Conservation (phyloP, 2,113 vertebrate genomes). For the Heterocephalus glaber region DNA sequence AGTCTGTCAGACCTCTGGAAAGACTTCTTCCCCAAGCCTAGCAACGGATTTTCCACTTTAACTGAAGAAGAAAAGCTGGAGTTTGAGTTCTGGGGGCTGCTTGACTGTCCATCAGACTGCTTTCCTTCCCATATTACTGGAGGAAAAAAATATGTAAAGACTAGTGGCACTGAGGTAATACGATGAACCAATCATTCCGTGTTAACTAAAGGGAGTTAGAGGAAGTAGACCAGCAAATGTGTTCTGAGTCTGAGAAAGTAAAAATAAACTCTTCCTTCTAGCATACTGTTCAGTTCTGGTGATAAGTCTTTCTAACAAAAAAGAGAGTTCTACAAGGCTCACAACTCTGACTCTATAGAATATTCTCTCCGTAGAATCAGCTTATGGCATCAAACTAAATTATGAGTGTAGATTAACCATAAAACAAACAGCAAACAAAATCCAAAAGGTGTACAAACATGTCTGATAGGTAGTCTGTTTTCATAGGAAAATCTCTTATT, state of each 20-base stretch:
- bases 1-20: conserved; percentile 93
- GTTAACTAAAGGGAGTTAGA: conserved; percentile 9
- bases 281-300: not conserved
- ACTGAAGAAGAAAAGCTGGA: conserved; percentile 86
- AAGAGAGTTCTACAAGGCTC: conserved; percentile 22
- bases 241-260: conserved; percentile 30
- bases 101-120: conserved; percentile 83
- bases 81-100: conserved; percentile 87
- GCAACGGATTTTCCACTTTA: conserved; percentile 88
- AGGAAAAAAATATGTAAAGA: conserved; percentile 37
- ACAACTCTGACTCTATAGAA: conserved; percentile 5
- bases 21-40: conserved; percentile 90
- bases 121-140: conserved; percentile 88
- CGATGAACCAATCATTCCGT: not conserved
- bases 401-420: conserved; percentile 10
- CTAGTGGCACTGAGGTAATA: not conserved
- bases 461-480: not conserved
- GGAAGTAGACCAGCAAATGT: not conserved
- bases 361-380: not conserved
- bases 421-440: conserved; percentile 48
- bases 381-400: not conserved
- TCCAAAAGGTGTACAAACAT: not conserved
- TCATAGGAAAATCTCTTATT: not conserved
- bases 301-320: conserved; percentile 32
- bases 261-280: conserved; percentile 39